Evolutionary conservation across 2,113 vertebrate species (phyloP).

Genomic region (Gopherus evgoodei): DNA sequence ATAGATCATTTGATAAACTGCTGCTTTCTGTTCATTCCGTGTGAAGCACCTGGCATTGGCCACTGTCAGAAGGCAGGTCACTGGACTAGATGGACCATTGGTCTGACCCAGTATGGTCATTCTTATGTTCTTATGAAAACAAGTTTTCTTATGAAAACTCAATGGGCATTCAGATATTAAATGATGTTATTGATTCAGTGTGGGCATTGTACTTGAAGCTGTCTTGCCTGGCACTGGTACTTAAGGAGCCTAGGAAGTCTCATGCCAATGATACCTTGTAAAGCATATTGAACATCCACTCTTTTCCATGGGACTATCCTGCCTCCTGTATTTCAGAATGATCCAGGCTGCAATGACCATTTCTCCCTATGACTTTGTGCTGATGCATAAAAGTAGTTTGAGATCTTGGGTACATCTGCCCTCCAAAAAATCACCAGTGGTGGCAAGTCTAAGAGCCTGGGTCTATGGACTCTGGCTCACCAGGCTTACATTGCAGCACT

Average conservation of each 20-base stretch:
- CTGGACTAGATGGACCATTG: neutral
- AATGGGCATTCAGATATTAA: neutral
- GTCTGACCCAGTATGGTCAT: neutral
- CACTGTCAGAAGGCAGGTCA: neutral
- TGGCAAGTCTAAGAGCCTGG: too few species aligned
- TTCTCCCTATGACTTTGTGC: neutral
- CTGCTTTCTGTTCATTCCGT: neutral
- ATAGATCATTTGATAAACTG: neutral
- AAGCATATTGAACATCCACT: neutral
- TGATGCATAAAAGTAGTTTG: neutral
- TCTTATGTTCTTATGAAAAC: neutral
- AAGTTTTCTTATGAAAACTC: neutral
- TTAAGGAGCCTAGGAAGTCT: neutral
- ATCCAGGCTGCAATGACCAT: neutral
- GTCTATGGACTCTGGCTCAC: too few species aligned
- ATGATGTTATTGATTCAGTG: neutral
- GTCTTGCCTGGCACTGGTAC: neutral
- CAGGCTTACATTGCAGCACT: too few species aligned
- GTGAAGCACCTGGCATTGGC: neutral
- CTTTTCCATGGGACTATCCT: neutral
- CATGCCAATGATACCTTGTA: neutral
- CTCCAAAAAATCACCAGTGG: too few species aligned
- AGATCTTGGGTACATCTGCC: too few species aligned
- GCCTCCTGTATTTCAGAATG: neutral
- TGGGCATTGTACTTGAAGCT: fast-evolving